Base-by-base conservation (phyloP, 2,113 vertebrate genomes). In the Orientallactaga bullata region DNA sequence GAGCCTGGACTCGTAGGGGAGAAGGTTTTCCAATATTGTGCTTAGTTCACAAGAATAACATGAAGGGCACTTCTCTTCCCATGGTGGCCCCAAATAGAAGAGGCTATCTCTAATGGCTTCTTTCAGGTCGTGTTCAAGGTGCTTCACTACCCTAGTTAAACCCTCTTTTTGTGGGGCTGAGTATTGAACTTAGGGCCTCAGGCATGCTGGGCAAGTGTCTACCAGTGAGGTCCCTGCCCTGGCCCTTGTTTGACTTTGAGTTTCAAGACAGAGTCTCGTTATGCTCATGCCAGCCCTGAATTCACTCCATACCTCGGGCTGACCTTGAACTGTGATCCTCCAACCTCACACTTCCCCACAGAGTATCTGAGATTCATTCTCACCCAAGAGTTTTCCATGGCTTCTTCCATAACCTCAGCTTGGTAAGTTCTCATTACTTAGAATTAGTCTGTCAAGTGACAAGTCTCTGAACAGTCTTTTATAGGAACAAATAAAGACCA, bases 101-200 rank as follows among this genome's bases (percentile, higher is more conserved):
- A 74, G 3, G 68, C 13, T 55, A 83, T 18, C 20, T 4, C 66
- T n/a, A 28, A 8, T 24, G 69, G 30, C 7, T 61, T 90, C 78
- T 68, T 80, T 66, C 2, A 55, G n/a, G 20, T 55, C 24, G 69
- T 74, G 35, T 79, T 47, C 47, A 42, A 76, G 13, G 26, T 37
- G 15, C 51, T 51, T 32, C 15, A 4, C 2, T 32, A 12, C 28
- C 20, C 3, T 47, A 28, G 32, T 35, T 47, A 78, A 51, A 20
- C 16, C 10, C 5, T 4, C 8, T 0, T 1, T 3, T 2, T 10
- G 30, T 30, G 16, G 30, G 47, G 2, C 47, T 60, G 47, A 15
- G 21, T 28, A 37, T 21, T 68, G 32, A 85, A 17, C 32, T 15
- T 69, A 30, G n/a, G n/a, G 30, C 30, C 76, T 30, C 17, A 21